A percentile compares a stretch with the other conserved stretches of the same genome.
Conservation (phyloP, 2,113 vertebrate species). For the Dryoscopus gambensis region DNA sequence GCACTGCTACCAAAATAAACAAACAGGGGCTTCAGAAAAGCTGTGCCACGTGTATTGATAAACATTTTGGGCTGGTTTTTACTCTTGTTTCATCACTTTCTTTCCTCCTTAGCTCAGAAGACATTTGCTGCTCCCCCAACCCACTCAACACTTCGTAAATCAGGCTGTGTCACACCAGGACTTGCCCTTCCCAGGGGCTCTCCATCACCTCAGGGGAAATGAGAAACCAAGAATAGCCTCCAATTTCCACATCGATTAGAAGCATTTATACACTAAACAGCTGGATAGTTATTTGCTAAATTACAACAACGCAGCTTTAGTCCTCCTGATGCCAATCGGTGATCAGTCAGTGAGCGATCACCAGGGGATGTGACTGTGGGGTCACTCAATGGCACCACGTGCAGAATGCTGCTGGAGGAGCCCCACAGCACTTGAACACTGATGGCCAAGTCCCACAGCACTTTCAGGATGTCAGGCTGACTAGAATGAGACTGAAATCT, state of each 20-base stretch:
- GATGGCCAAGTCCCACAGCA: background rate
- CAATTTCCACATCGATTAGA: background rate
- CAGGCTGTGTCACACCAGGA: background rate
- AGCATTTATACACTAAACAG: constrained; percentile 9
- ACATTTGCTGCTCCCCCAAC: background rate
- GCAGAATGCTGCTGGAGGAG: background rate
- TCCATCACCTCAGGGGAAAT: fast-evolving
- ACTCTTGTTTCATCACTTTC: background rate
- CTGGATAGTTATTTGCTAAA: background rate
- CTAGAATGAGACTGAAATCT: background rate
- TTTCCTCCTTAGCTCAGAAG: background rate
- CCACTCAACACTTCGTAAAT: too few species aligned
- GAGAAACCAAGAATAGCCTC: background rate
- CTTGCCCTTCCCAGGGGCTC: background rate
- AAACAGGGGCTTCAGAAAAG: background rate
- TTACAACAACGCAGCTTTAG: background rate
- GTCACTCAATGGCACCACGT: background rate
- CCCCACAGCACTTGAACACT: fast-evolving
- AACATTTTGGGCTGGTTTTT: background rate
- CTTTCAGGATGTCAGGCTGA: background rate
- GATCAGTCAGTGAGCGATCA: background rate
- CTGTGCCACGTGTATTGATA: background rate
- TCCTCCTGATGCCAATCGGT: background rate
- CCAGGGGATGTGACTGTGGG: background rate
- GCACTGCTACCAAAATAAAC: background rate